Conservation (phyloP, 2,113 vertebrate species). For the Sinocyclocheilus anophthalmus region DNA sequence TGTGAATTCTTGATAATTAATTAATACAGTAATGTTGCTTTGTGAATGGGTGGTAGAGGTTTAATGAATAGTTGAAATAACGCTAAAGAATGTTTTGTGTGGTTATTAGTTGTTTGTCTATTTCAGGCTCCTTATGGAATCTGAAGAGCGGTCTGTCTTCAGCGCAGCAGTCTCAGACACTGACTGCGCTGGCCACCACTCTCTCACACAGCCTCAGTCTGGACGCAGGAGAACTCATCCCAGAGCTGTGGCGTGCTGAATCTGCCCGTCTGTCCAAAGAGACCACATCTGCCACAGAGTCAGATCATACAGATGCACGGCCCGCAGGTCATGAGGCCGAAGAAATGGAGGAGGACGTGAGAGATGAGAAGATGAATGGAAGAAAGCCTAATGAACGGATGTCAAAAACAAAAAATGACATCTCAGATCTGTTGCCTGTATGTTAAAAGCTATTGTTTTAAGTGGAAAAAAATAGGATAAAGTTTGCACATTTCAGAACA, state of each 20-base stretch:
- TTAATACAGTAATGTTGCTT: background rate
- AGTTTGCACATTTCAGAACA: background rate
- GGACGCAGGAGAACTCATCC: conserved; percentile 77
- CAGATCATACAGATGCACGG: conserved; percentile 42
- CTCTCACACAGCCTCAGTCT: conserved; percentile 83
- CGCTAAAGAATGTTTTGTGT: background rate
- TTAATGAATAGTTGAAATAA: background rate
- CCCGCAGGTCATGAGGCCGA: conserved; percentile 62
- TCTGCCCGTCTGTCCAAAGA: conserved; percentile 58
- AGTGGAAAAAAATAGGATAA: background rate
- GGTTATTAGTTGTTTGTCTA: background rate
- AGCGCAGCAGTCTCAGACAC: conserved; percentile 82
- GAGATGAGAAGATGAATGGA: conserved; percentile 76
- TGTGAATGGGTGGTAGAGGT: background rate
- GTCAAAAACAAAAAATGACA: conserved; percentile 68
- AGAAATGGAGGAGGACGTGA: conserved; percentile 63
- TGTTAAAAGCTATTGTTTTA: conserved; percentile 63
- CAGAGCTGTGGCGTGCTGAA: conserved; percentile 77
- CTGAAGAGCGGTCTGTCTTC: conserved; percentile 83
- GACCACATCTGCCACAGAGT: conserved; percentile 32
- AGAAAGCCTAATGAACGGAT: conserved; percentile 69
- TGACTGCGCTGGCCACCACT: conserved; percentile 83
- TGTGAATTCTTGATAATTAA: too few relatives aligned
- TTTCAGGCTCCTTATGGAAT: conserved; percentile 84
- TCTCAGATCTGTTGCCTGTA: conserved; percentile 92